Percentiles rank a stretch among this genome's conserved stretches.
phyloP scores from a whole-genome alignment of 2,113 vertebrate species.

The Brienomyrus brachyistius region DNA sequence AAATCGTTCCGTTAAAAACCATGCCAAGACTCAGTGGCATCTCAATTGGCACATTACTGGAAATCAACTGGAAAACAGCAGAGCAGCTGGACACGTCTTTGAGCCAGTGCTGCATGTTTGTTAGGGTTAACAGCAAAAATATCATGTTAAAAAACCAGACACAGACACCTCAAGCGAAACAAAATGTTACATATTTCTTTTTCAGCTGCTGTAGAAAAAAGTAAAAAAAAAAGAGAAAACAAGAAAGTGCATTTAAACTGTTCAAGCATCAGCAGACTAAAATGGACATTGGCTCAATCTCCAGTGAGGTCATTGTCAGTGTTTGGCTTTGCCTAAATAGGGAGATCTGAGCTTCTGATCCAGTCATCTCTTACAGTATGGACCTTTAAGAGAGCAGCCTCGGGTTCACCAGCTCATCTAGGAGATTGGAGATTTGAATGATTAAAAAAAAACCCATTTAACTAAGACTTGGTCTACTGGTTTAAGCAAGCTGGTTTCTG shows the following conservation, averaged over 20 bases:
- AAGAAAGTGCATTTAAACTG: neutral
- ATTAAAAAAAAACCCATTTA: slow-evolving; percentile 15
- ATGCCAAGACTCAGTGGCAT: neutral
- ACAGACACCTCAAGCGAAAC: neutral
- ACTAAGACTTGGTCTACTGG: slow-evolving; percentile 1
- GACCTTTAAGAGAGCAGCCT: neutral
- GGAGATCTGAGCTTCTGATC: slow-evolving; percentile 5
- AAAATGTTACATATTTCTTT: neutral
- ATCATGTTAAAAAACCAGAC: neutral
- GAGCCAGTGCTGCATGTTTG: neutral
- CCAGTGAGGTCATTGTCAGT: neutral
- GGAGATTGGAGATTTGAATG: neutral
- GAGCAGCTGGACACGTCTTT: neutral
- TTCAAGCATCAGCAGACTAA: neutral
- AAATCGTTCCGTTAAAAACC: neutral
- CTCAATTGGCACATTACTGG: neutral
- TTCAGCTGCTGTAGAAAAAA: neutral
- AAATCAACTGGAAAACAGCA: neutral
- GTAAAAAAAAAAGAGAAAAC: neutral
- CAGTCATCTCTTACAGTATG: neutral
- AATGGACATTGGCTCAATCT: neutral
- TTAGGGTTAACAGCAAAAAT: neutral
- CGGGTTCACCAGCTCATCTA: slow-evolving; percentile 14
- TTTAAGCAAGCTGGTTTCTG: neutral
- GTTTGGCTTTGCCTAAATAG: neutral